Conservation (phyloP, 2,113 vertebrate genomes). For the Antigone vipio region DNA sequence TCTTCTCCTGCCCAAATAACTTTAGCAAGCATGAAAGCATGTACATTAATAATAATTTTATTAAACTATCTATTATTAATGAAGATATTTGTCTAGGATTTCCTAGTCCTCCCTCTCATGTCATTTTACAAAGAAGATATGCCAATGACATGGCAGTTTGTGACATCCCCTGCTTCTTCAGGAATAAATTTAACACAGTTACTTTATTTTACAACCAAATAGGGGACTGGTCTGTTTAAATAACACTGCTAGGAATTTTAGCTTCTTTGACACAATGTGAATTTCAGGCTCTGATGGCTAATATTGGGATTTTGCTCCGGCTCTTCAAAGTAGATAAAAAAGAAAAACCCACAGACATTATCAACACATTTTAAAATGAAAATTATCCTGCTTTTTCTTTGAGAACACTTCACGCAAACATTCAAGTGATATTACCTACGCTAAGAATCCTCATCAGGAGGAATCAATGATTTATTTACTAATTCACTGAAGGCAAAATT, state of each 20-base stretch:
- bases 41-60: not conserved
- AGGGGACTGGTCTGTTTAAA: not conserved
- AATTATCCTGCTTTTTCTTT: conserved; percentile 46
- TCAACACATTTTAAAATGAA: conserved; percentile 30
- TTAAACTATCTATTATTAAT: not conserved
- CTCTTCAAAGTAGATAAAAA: not conserved
- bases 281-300: conserved; percentile 8
- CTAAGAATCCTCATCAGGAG: conserved; percentile 54
- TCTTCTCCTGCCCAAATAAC: not conserved
- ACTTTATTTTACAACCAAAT: not conserved
- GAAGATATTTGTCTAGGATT: not conserved
- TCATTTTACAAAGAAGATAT: not conserved
- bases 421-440: conserved; percentile 53
- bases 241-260: not conserved
- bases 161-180: not conserved
- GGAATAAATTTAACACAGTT: not conserved
- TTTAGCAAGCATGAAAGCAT: not conserved
- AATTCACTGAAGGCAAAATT: conserved; percentile 60
- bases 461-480: conserved; percentile 50
- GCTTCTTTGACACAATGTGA: not conserved
- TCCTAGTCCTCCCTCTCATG: not conserved
- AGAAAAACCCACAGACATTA: not conserved
- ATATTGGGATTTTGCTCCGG: not conserved
- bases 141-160: not conserved
- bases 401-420: conserved; percentile 47